Evolutionary conservation across 2,113 vertebrate species (phyloP), one percentile per base, ranked within the genome.

Genomic region (Maccullochella peelii): DNA sequence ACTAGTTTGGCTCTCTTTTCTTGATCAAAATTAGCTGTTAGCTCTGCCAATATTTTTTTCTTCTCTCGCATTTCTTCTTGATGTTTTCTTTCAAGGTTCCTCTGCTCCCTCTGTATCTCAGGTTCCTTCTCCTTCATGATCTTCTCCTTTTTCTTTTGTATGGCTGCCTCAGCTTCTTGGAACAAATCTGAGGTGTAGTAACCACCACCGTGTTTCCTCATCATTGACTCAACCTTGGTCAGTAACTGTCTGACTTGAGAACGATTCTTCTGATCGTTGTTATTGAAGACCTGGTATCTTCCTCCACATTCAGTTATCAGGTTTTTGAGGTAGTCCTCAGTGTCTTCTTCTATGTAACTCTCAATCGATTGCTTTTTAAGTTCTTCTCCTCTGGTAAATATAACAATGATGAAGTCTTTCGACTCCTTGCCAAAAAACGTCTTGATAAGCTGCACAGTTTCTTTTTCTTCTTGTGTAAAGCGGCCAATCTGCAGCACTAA

Each of bases 371-470:
- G 12, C 4, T 54, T 0, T 42, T 6, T 0, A 6, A 93, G 87
- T 0, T 83, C 79, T 18, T 92, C 93, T 66, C 83, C 91, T 85
- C 27, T 70, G 14, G 91, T 93, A 65, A 94, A 92, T 2, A 93
- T 3, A 1, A 89, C 1, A 0, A 92, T 73, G 2, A 87, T 88
- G 81, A 85, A 91, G 0, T 74, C 77, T 47, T 79, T 18, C 14
- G 92, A 81, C 49, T 76, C 58, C 3, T 89, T 3, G 2, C 92
- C 94, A 69, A 94, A 94, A 16, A 83, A 73, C 0, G 8, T 8
- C 71, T 80, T 85, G 72, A 93, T 88, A 5, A 90, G 70, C 1
- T 89, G 3, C 59, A 94, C 73, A 0, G 94, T 54, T 0, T 89
- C 71, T 76, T 61, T 85, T 58, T 92, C 89, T 27, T 94, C 92